A percentile compares a stretch with the other conserved stretches of the same genome.
phyloP scores from a whole-genome alignment of 2,113 vertebrate genomes.

The Chauna torquata region DNA sequence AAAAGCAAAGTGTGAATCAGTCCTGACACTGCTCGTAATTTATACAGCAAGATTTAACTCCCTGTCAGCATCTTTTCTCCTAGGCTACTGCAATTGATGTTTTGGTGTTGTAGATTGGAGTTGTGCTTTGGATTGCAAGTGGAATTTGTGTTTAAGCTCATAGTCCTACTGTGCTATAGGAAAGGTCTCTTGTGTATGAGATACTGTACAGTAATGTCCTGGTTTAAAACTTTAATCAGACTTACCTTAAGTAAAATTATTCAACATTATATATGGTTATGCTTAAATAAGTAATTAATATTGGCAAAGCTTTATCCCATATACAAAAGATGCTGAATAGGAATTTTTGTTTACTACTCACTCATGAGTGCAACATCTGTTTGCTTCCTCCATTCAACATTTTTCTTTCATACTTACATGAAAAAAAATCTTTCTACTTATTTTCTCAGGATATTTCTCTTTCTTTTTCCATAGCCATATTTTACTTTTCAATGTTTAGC shows the following conservation, averaged over 20 bases:
- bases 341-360: neutral
- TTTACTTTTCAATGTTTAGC: neutral
- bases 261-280: too few relatives aligned
- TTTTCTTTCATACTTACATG: neutral
- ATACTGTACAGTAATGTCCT: neutral
- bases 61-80: constrained; percentile 1
- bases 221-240: neutral
- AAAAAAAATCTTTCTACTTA: neutral
- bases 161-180: neutral
- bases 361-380: neutral
- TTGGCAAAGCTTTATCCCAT: neutral
- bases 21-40: constrained; percentile 11
- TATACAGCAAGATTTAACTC: constrained; percentile 16
- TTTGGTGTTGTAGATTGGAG: neutral
- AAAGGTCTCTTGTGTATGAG: neutral
- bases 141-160: neutral
- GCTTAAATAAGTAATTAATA: neutral
- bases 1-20: constrained; percentile 19
- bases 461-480: neutral
- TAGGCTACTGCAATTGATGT: neutral
- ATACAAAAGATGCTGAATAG: neutral
- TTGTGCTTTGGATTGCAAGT: neutral
- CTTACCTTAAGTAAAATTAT: neutral
- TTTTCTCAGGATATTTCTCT: neutral
- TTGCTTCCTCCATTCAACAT: neutral